Base-by-base conservation (phyloP, 2,888 invertebrate genomes). In the Mythimna vitellina region DNA sequence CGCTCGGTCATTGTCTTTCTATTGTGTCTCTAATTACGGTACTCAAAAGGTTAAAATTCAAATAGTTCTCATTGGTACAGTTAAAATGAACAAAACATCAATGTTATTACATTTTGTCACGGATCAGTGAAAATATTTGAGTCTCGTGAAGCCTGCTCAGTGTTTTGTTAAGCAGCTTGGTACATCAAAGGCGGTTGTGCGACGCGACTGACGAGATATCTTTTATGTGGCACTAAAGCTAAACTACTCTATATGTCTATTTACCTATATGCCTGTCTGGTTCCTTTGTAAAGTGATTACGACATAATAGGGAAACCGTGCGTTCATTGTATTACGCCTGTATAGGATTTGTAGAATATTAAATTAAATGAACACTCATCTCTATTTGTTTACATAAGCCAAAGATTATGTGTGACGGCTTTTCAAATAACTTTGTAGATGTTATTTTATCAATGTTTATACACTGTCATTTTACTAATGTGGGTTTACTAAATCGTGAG, bases 191-290 rank as follows among this genome's bases (percentile, higher is more conserved):
- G 25, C 32, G 58, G 63, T 57, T 58, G 20, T 32, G 25, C 7
- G 49, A n/a, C 32, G 17, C 14, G 49, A 61, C 32, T 53, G 61
- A 54, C 69, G 22, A 63, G 62, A 68, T 62, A 29, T n/a, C 38
- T 67, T 73, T 70, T 66, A 65, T 77, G 54, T 65, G 38, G 42
- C 20, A 35, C 35, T 54, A 65, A 58, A 65, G 46, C 67, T 67
- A 56, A 76, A 71, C 66, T 62, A 51, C 58, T 57, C 25, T 25
- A 67, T 57, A 58, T 54, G 57, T 25, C 29, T 64, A 64, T 38
- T 63, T 54, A 60, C 12, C 25, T 42, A 35, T 42, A n/a, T 46
- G 57, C 14, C 12, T 65, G 20, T 8, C 2, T 49, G 51, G 20
- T 20, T n/a, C 17, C 61, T 58, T 67, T 77, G 65, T 65, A n/a